A percentile compares a stretch with the other conserved stretches of the same genome.
Evolutionary conservation across 2,888 invertebrate species (phyloP).

Genomic region (Rutpela maculata): DNA sequence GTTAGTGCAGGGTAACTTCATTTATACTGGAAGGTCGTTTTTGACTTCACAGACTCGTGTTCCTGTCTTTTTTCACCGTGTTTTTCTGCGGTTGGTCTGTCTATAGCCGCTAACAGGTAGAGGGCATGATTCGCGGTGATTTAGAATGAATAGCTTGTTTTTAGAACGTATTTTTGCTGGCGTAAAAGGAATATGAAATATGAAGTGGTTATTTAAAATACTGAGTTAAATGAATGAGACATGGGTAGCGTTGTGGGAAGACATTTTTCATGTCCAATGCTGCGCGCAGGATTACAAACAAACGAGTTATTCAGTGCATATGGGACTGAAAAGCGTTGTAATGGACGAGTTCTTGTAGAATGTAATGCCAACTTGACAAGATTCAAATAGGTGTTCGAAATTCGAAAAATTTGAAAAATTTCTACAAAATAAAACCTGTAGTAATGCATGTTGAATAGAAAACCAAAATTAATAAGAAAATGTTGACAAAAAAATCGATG

Average conservation of each 20-base stretch:
- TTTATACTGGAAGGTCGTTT: slow-evolving; percentile 49
- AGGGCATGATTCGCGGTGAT: slow-evolving; percentile 5
- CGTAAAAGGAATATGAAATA: slow-evolving; percentile 16
- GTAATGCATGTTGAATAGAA: too few species aligned
- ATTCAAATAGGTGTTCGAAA: too few species aligned
- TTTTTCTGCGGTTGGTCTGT: not conserved
- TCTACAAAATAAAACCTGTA: too few species aligned
- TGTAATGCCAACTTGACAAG: too few species aligned
- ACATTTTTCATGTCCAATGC: slow-evolving; percentile 10
- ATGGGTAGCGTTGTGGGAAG: slow-evolving; percentile 17
- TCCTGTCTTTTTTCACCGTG: not conserved
- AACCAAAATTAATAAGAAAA: too few species aligned
- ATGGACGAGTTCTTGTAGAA: too few species aligned
- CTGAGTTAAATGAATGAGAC: slow-evolving; percentile 9
- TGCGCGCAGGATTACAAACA: not conserved
- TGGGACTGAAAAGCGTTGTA: not conserved
- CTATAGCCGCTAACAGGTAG: slow-evolving; percentile 3
- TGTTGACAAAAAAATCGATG: too few species aligned
- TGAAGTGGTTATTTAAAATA: slow-evolving; percentile 2
- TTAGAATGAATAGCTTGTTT: slow-evolving; percentile 17
- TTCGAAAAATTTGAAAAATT: too few species aligned
- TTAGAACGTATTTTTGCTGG: slow-evolving; percentile 13
- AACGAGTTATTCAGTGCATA: not conserved
- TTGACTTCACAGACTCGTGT: slow-evolving; percentile 2
- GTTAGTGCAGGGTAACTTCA: slow-evolving; percentile 60